These are phyloP conservation scores for Mellivora capensis DNA, from an alignment of 2,113 vertebrate genomes.

Conservation along the genomic window DNA sequence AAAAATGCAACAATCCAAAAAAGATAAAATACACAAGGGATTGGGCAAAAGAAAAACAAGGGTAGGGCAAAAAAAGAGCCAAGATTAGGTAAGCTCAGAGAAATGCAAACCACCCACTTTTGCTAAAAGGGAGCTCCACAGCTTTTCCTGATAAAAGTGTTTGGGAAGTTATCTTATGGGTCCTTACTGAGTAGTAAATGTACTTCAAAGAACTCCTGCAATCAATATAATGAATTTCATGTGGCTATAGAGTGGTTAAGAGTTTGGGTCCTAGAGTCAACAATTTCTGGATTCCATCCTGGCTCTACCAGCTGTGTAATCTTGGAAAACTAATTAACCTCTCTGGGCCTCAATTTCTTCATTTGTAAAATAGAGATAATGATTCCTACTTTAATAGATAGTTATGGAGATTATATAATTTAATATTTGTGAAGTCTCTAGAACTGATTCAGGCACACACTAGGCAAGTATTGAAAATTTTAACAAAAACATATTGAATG, in stretches of 20 bases:
- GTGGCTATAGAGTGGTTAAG: background rate
- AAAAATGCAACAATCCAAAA: conserved; percentile 19
- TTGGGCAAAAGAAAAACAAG: background rate
- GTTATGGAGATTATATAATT: conserved; percentile 1
- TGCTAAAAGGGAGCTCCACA: background rate
- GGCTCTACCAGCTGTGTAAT: background rate
- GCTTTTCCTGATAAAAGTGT: conserved; percentile 2
- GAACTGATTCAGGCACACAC: background rate
- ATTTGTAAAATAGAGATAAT: background rate
- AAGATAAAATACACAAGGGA: background rate
- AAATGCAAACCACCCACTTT: conserved; percentile 14
- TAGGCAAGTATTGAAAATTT: background rate
- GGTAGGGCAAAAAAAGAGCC: background rate
- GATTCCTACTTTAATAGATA: background rate
- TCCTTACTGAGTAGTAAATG: background rate
- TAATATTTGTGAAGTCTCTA: conserved; percentile 19
- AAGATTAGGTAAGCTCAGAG: conserved; percentile 34
- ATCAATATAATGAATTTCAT: background rate
- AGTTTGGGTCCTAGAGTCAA: background rate
- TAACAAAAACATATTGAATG: conserved; percentile 17
- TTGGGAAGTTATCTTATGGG: background rate
- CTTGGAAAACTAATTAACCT: background rate
- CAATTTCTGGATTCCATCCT: background rate
- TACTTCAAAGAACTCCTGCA: background rate
- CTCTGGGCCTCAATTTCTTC: background rate